These are phyloP conservation scores for Neodiprion fabricii DNA, from an alignment of 1,140 invertebrate genomes.

Conservation along the genomic window DNA sequence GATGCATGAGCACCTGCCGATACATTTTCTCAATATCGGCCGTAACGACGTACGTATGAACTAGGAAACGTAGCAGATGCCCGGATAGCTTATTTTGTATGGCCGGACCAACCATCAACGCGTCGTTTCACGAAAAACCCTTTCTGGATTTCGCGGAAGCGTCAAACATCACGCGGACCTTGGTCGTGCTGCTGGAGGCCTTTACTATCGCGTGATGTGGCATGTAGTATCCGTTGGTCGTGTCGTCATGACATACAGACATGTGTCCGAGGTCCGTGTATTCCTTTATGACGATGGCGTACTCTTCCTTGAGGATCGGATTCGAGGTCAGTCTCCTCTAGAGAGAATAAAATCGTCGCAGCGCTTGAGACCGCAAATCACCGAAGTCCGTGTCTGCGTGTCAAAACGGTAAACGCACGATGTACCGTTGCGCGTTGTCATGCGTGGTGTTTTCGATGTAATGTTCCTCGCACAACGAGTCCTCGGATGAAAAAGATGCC, in stretches of 20 bases:
- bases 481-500: not conserved
- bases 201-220: constrained; percentile 26
- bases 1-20: constrained; percentile 40
- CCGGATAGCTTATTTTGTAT: constrained; percentile 42
- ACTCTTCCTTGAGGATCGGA: constrained; percentile 22
- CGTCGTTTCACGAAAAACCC: constrained; percentile 40
- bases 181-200: constrained; percentile 22
- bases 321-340: constrained; percentile 22
- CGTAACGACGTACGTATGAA: constrained; percentile 37
- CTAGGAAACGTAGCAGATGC: constrained; percentile 40
- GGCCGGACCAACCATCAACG: constrained; percentile 34
- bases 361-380: constrained; percentile 21
- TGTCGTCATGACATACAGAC: constrained; percentile 6
- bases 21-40: constrained; percentile 57
- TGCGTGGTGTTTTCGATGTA: constrained; percentile 3
- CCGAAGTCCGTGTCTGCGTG: constrained; percentile 8
- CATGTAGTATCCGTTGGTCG: constrained; percentile 22
- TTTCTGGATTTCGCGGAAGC: constrained; percentile 13
- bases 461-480: constrained; percentile 18
- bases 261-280: constrained; percentile 39
- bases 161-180: constrained; percentile 23
- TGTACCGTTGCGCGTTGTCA: constrained; percentile 7
- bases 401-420: constrained; percentile 14
- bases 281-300: constrained; percentile 29
- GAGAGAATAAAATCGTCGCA: not conserved